Evolutionary conservation across 1,140 invertebrate genomes (phyloP).

Genomic region (Nixonia krombeini): DNA sequence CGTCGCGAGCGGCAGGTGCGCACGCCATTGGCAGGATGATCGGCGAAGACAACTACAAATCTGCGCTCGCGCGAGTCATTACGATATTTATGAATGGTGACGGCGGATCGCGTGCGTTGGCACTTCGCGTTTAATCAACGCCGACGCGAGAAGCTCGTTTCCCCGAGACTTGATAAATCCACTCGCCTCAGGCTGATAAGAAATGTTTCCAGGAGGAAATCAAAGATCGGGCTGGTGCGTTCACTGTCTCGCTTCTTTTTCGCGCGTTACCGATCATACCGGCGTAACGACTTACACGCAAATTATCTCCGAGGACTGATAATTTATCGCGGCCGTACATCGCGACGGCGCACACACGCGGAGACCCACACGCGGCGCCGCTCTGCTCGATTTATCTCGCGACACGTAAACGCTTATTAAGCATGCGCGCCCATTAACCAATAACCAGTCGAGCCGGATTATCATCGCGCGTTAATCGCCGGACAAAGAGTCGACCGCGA

Average conservation of each 20-base stretch:
- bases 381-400: constrained; percentile 59
- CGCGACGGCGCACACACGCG: constrained; percentile 50
- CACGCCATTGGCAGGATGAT: constrained; percentile 35
- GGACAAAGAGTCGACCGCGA: constrained; percentile 34
- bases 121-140: too few species aligned
- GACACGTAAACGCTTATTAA: constrained; percentile 65
- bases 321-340: constrained; percentile 49
- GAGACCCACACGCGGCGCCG: constrained; percentile 60
- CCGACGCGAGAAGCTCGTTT: too few species aligned
- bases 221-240: too few species aligned
- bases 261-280: constrained; percentile 38
- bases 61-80: constrained; percentile 17
- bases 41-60: constrained; percentile 43
- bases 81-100: too few species aligned
- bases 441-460: constrained; percentile 45
- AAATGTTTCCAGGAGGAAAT: too few species aligned
- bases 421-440: constrained; percentile 54
- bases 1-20: constrained; percentile 54
- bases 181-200: too few species aligned
- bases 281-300: constrained; percentile 40
- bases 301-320: constrained; percentile 50
- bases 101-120: too few species aligned
- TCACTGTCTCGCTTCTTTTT: constrained; percentile 35
- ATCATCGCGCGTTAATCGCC: constrained; percentile 43
- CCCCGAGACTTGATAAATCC: too few species aligned